A percentile compares a stretch with the other conserved stretches of the same genome.
Evolutionary conservation across 2,113 vertebrate genomes (phyloP).

Genomic region (Cisticola juncidis): DNA sequence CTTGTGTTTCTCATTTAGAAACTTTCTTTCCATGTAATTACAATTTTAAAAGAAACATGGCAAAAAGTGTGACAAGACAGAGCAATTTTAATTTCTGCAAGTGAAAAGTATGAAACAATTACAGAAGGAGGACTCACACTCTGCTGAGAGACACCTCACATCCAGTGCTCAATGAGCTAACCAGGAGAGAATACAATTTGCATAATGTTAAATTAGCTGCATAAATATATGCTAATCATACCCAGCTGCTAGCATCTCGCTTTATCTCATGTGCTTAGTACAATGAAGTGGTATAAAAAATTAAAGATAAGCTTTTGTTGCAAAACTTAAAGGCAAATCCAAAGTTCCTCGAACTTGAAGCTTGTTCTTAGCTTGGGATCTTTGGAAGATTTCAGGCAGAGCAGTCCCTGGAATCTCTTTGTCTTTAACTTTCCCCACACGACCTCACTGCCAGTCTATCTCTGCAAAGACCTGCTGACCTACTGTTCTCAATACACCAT

Average conservation of each 20-base stretch:
- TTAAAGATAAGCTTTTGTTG: background rate
- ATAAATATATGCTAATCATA: slow-evolving; percentile 11
- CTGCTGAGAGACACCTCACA: background rate
- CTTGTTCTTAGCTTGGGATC: background rate
- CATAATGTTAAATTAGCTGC: background rate
- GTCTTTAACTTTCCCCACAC: background rate
- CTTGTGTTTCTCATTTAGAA: background rate
- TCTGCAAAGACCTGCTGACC: background rate
- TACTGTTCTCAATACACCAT: background rate
- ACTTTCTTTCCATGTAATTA: background rate
- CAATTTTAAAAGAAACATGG: background rate
- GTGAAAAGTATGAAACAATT: background rate
- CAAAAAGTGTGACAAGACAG: background rate
- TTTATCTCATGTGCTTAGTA: background rate
- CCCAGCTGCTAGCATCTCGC: background rate
- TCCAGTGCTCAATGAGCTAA: background rate
- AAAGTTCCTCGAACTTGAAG: background rate
- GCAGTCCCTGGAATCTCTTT: background rate
- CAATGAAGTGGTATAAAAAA: background rate
- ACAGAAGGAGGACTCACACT: background rate
- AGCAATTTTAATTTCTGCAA: slow-evolving; percentile 3
- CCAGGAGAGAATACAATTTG: background rate
- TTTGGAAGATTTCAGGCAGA: background rate
- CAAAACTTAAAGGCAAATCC: background rate
- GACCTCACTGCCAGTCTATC: background rate